Conservation (phyloP, 2,888 invertebrate genomes). For the Eugnorisma glareosa region DNA sequence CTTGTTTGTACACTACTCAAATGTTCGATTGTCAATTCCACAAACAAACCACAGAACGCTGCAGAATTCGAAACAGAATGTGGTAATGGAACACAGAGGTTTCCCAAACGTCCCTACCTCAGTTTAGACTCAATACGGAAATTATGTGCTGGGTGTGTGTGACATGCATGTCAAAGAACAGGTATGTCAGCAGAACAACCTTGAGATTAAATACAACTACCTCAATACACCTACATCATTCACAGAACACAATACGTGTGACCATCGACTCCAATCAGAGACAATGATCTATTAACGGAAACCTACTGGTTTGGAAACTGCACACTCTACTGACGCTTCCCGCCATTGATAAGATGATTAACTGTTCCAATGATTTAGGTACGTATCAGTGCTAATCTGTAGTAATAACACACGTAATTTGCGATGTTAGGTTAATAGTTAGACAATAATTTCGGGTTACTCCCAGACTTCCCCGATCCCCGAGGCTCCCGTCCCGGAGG, state of each 20-base stretch:
- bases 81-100: neutral
- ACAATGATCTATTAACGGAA: conserved; percentile 17
- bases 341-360: conserved; percentile 16
- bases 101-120: neutral
- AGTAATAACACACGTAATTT: no score
- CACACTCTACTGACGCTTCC: neutral
- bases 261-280: neutral
- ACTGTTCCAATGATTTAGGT: neutral
- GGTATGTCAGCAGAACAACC: neutral
- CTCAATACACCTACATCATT: neutral
- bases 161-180: neutral
- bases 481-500: no score
- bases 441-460: no score
- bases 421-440: no score
- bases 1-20: no score
- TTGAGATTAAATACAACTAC: neutral
- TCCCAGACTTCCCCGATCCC: no score
- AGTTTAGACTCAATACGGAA: neutral
- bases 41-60: no score
- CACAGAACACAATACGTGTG: neutral
- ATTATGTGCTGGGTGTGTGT: neutral
- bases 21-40: neutral
- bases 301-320: conserved; percentile 26
- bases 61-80: neutral
- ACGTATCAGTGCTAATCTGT: neutral